Evolutionary conservation across 2,113 vertebrate species (phyloP).

Genomic region (Salminus brasiliensis): DNA sequence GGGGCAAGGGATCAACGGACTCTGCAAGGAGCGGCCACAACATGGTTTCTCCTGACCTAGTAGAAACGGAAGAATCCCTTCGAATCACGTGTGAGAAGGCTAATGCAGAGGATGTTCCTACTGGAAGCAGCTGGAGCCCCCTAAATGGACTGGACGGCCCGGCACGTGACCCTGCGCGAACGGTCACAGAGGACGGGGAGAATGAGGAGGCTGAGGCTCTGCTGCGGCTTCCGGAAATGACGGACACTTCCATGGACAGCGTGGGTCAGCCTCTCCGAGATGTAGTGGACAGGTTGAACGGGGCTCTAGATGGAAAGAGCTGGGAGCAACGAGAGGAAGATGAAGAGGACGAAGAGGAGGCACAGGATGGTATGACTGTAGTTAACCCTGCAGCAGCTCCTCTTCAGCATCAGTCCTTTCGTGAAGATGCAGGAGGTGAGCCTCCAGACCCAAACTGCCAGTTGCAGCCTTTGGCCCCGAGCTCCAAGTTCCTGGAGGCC

Average conservation of each 20-base stretch:
- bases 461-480: conserved; percentile 62
- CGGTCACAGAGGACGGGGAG: conserved; percentile 57
- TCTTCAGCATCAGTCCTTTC: conserved; percentile 87
- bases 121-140: conserved; percentile 48
- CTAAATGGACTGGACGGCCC: conserved; percentile 51
- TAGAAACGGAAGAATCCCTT: conserved; percentile 55
- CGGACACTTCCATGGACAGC: conserved; percentile 90
- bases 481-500: conserved; percentile 64
- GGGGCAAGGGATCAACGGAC: conserved; percentile 69
- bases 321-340: conserved; percentile 66
- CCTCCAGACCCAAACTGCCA: conserved; percentile 78
- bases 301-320: conserved; percentile 75
- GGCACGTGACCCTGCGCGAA: conserved; percentile 29
- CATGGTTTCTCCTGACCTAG: conserved; percentile 67
- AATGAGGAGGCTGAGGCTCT: conserved; percentile 46
- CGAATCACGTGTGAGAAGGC: conserved; percentile 7
- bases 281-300: conserved; percentile 85
- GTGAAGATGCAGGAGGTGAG: conserved; percentile 79
- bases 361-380: background rate
- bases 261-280: conserved; percentile 87
- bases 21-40: conserved; percentile 75
- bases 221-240: conserved; percentile 86
- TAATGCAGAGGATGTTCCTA: conserved; percentile 11
- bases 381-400: conserved; percentile 23
- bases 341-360: conserved; percentile 37